Percentiles rank a stretch among this genome's conserved stretches.
Evolutionary conservation across 2,113 vertebrate genomes (phyloP).

Genomic region (Daboia siamensis): DNA sequence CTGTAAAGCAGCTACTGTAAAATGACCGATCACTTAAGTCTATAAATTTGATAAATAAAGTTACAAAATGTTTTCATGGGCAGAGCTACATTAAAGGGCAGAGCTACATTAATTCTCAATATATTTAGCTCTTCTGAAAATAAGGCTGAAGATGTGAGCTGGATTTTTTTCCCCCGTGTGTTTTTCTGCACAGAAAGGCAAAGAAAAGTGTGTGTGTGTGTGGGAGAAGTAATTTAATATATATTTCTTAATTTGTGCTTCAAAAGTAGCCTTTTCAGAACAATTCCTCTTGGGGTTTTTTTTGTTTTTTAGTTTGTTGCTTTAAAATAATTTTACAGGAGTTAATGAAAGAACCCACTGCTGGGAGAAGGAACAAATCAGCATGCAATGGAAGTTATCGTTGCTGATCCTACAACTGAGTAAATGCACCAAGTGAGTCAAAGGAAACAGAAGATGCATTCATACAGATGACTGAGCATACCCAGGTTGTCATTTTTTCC

Average conservation of each 20-base stretch:
- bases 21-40: background rate
- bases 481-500: background rate
- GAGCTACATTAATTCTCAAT: background rate
- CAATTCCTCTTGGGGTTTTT: background rate
- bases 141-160: background rate
- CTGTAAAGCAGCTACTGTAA: background rate
- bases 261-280: background rate
- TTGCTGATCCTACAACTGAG: background rate
- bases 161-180: background rate
- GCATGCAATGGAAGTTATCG: too few species aligned
- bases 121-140: background rate
- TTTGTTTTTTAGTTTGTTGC: background rate
- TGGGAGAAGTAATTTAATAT: background rate
- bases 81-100: background rate
- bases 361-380: background rate
- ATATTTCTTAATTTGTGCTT: background rate
- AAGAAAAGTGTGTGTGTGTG: too few species aligned
- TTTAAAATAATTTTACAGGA: background rate
- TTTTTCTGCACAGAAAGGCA: background rate
- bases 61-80: background rate
- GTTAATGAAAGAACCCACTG: background rate
- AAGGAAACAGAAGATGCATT: background rate
- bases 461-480: background rate
- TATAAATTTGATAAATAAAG: background rate
- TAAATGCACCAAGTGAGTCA: background rate